phyloP scores from a whole-genome alignment of 2,113 vertebrate genomes.

The Uropsilus gracilis region DNA sequence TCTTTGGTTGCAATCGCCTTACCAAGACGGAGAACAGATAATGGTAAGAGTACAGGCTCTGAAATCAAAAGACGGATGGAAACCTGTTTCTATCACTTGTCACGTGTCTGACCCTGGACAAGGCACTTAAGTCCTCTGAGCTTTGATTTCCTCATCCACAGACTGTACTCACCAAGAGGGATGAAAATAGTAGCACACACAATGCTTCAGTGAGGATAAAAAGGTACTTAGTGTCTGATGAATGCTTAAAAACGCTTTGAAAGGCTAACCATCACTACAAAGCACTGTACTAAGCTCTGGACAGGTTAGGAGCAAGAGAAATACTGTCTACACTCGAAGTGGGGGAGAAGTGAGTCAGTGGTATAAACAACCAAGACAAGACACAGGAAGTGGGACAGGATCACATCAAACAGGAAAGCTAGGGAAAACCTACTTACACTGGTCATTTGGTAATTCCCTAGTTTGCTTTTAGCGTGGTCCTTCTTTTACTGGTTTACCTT shows the following conservation, averaged over 20 bases:
- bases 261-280: neutral
- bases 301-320: neutral
- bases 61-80: neutral
- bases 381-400: neutral
- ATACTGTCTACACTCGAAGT: neutral
- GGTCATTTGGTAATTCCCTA: neutral
- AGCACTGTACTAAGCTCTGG: neutral
- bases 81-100: neutral
- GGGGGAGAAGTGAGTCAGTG: neutral
- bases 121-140: conserved; percentile 24
- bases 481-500: neutral
- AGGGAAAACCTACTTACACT: neutral
- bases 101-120: neutral
- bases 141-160: neutral
- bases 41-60: neutral
- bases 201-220: neutral
- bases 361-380: neutral
- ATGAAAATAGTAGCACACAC: neutral
- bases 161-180: neutral
- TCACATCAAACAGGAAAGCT: neutral
- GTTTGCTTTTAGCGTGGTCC: neutral
- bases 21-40: neutral
- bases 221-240: neutral
- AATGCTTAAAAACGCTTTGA: neutral
- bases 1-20: neutral